Evolutionary conservation across 2,888 invertebrate genomes (phyloP).

Genomic region (Romanomermis culicivorax): DNA sequence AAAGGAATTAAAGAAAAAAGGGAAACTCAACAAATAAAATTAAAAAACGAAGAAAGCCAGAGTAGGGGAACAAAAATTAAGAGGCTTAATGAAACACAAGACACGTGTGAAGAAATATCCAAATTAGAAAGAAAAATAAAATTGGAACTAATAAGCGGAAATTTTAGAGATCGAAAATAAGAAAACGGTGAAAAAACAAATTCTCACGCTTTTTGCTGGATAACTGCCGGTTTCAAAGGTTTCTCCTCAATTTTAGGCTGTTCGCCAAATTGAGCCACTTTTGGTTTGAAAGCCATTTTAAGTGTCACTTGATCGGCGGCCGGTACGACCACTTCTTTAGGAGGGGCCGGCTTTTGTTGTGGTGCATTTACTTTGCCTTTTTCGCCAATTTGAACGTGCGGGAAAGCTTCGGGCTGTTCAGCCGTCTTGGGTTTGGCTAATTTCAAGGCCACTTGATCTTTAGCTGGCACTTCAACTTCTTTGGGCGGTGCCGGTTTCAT

Average conservation of each 20-base stretch:
- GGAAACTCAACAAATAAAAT: no score
- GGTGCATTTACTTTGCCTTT: slow-evolving; percentile 14
- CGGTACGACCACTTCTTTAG: slow-evolving; percentile 18
- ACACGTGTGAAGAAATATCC: no score
- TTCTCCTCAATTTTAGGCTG: slow-evolving; percentile 1
- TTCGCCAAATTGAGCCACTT: no score
- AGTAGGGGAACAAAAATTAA: no score
- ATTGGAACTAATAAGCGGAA: no score
- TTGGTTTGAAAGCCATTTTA: slow-evolving; percentile 20
- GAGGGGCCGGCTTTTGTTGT: slow-evolving; percentile 21
- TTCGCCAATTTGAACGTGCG: slow-evolving; percentile 5
- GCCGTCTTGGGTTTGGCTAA: slow-evolving; percentile 11
- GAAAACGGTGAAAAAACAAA: no score
- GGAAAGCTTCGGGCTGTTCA: neutral
- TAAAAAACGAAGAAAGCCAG: no score
- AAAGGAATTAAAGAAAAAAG: no score
- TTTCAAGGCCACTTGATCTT: slow-evolving; percentile 15
- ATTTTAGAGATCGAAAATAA: no score
- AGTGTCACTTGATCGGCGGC: slow-evolving; percentile 25
- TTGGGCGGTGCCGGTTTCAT: slow-evolving; percentile 20
- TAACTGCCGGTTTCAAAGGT: slow-evolving; percentile 7
- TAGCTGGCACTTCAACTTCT: slow-evolving; percentile 24
- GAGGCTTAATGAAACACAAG: no score
- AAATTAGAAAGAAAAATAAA: no score
- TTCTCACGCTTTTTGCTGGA: slow-evolving; percentile 4